phyloP scores from a whole-genome alignment of 2,888 invertebrate species.

The Baronia brevicornis region DNA sequence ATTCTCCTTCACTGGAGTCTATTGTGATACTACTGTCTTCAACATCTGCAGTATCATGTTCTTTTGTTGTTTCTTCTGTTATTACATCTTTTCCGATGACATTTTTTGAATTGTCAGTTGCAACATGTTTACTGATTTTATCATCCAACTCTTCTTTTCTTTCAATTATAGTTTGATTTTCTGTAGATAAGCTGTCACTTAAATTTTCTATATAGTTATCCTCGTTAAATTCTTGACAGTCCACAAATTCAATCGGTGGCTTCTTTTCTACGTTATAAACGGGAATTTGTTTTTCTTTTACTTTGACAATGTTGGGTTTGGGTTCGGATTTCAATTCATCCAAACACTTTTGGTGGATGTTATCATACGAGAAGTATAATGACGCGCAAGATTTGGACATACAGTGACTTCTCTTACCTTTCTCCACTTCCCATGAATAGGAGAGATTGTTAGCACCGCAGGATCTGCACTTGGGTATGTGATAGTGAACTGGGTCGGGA shows the following conservation, averaged over 20 bases:
- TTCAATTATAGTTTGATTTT: conserved; percentile 45
- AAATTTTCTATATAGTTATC: conserved; percentile 58
- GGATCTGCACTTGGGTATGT: conserved; percentile 52
- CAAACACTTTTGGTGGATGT: conserved; percentile 39
- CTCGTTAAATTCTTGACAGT: conserved; percentile 63
- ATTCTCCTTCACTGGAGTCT: conserved; percentile 56
- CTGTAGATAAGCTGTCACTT: conserved; percentile 45
- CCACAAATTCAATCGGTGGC: conserved; percentile 45
- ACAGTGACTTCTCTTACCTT: conserved; percentile 20
- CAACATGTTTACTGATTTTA: conserved; percentile 2
- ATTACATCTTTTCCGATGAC: conserved; percentile 31
- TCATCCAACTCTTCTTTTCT: conserved; percentile 15
- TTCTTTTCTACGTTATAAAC: conserved; percentile 36
- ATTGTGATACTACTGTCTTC: conserved; percentile 19
- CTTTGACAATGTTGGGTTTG: conserved; percentile 32
- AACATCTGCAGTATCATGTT: conserved; percentile 24
- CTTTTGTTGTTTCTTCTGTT: conserved; percentile 21
- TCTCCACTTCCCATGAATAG: conserved; percentile 37
- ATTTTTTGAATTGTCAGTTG: conserved; percentile 11
- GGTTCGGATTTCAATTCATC: conserved; percentile 24
- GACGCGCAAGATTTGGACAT: conserved; percentile 23
- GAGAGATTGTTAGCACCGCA: conserved; percentile 40
- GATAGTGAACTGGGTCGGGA: conserved; percentile 58
- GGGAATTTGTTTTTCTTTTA: conserved; percentile 37
- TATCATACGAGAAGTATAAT: conserved; percentile 45